phyloP scores from a whole-genome alignment of 2,797 vertebrate species.

The Mergus octosetaceus region DNA sequence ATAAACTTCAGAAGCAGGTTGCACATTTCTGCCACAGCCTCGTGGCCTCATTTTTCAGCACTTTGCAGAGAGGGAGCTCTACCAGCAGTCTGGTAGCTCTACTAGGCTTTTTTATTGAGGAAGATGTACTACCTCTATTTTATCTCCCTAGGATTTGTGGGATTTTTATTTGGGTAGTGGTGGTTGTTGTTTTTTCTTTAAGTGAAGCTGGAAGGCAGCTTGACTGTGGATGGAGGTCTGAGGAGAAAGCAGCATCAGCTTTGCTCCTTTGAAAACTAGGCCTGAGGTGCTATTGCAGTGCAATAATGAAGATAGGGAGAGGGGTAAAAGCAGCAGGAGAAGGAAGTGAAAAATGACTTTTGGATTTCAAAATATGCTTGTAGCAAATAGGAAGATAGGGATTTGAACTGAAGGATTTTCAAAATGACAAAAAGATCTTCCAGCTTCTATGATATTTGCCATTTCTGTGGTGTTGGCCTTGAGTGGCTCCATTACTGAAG shows the following conservation, averaged over 20 bases:
- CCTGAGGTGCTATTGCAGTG: neutral
- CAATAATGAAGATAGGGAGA: neutral
- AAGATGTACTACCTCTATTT: neutral
- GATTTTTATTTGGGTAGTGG: neutral
- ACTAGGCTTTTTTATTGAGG: neutral
- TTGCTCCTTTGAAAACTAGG: neutral
- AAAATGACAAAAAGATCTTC: neutral
- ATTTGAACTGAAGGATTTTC: neutral
- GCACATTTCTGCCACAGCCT: neutral
- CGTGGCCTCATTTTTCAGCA: neutral
- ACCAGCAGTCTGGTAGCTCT: neutral
- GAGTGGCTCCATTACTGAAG: neutral
- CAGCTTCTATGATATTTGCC: neutral
- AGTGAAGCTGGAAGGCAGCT: neutral
- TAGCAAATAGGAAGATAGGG: neutral
- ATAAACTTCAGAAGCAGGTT: neutral
- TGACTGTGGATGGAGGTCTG: neutral
- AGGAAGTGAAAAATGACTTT: neutral
- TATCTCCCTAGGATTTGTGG: neutral
- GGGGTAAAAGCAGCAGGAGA: neutral
- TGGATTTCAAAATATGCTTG: neutral
- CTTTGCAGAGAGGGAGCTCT: neutral
- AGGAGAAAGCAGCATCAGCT: neutral
- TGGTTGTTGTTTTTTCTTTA: neutral
- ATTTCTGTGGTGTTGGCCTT: neutral